Evolutionary conservation across 2,888 invertebrate genomes (phyloP), one percentile per base, ranked within the genome.

Genomic region (Plemyria rubiginata): DNA sequence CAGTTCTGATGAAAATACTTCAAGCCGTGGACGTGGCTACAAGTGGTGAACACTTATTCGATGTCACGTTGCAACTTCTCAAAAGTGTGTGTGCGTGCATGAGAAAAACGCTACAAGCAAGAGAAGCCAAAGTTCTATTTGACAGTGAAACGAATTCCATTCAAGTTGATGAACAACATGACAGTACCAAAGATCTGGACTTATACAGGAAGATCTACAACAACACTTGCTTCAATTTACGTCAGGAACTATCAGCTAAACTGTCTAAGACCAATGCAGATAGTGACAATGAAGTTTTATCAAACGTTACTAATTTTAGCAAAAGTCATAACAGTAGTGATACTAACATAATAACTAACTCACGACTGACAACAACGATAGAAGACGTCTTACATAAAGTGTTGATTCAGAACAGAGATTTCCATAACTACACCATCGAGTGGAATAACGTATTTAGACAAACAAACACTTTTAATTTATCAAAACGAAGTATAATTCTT

Each of bases 41-140:
- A 0, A 84, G 74, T 73, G 81, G 90, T 51, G 80, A 85, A 66
- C 80, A 82, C 71, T 76, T 90, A 29, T 78, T 85, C 29, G 77
- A 87, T 57, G 82, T 85, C 36, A 87, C 88, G 0, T 65, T 87
- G 22, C 84, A 85, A 67, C 70, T 91, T n/a, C 72, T 92, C n/a
- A 80, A 81, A 61, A 85, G 84, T 72, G 72, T 91, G 45, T 91
- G 92, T 74, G 65, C 70, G 41, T 91, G 91, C 68, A 86, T 92
- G 84, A 77, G 76, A 9, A 82, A 87, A 63, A 82, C 82, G 1
- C 70, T 87, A 12, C 73, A 69, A 40, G 73, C 67, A 4, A 84
- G 83, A 62, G 74, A 82, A 72, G 73, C 75, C 43, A 72, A 68
- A 11, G 64, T 61, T 22, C 38, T 50, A 40, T 65, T 77, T 8